Percentiles rank a stretch among this genome's conserved stretches.
Conservation (phyloP, 2,113 vertebrate genomes). For the Mola mola region DNA sequence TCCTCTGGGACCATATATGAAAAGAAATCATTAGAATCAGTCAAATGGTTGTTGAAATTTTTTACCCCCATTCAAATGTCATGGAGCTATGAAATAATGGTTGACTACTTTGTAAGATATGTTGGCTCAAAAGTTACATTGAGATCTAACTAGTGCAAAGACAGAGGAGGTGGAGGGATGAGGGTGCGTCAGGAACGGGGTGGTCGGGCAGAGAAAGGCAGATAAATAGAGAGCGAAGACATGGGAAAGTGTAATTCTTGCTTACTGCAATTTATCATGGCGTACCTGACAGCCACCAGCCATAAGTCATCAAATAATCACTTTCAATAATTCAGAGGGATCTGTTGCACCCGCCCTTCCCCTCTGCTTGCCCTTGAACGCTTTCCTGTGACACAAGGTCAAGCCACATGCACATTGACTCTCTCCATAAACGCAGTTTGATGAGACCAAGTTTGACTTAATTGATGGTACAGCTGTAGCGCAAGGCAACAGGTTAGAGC, state of each 20-base stretch:
- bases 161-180: conserved; percentile 43
- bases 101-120: conserved; percentile 28
- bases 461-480: conserved; percentile 18
- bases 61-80: too few species aligned
- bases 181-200: conserved; percentile 10
- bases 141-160: conserved; percentile 47
- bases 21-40: too few species aligned
- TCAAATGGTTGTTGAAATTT: too few species aligned
- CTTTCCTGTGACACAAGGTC: conserved; percentile 56
- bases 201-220: conserved; percentile 54
- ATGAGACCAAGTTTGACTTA: conserved; percentile 32
- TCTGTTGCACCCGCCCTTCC: conserved; percentile 61
- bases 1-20: too few species aligned
- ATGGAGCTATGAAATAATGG: too few species aligned
- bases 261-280: conserved; percentile 73
- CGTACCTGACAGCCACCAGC: conserved; percentile 74
- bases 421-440: conserved; percentile 36
- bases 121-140: conserved; percentile 24
- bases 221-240: conserved; percentile 62
- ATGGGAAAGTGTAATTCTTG: conserved; percentile 81
- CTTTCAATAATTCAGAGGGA: conserved; percentile 78
- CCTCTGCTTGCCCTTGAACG: conserved; percentile 67
- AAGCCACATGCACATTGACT: conserved; percentile 51
- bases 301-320: conserved; percentile 83
- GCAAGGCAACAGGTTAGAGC: conserved; percentile 45